These are phyloP conservation scores for Mythimna lalbum DNA, from an alignment of 2,888 invertebrate species.

Conservation along the genomic window DNA sequence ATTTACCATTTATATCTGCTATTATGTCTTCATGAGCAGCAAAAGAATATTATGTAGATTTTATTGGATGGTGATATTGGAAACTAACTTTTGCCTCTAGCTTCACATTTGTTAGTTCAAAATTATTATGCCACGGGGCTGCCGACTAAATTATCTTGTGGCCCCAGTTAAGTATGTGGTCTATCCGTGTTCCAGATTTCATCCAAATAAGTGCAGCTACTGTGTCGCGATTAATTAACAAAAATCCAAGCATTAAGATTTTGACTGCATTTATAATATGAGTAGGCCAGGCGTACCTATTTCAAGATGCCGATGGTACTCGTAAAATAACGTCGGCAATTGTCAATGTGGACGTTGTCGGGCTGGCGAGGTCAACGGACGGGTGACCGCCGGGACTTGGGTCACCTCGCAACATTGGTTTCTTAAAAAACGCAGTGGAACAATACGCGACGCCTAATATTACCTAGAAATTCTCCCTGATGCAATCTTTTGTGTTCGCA, in stretches of 20 bases:
- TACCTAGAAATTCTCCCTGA: slow-evolving; percentile 50
- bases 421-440: slow-evolving; percentile 60
- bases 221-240: neutral
- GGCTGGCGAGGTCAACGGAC: slow-evolving; percentile 82
- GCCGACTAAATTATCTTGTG: neutral
- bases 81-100: neutral
- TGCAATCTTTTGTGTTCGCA: slow-evolving; percentile 49
- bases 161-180: no score
- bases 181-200: neutral
- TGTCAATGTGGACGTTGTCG: slow-evolving; percentile 72
- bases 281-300: slow-evolving; percentile 25
- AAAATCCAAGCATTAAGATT: neutral
- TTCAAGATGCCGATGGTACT: slow-evolving; percentile 45
- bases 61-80: slow-evolving; percentile 9
- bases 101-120: no score
- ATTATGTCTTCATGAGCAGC: slow-evolving; percentile 23
- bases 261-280: neutral
- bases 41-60: slow-evolving; percentile 47
- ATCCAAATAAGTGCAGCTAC: neutral
- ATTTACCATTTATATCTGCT: slow-evolving; percentile 25
- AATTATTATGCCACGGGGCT: no score
- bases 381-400: slow-evolving; percentile 75
- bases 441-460: slow-evolving; percentile 53
- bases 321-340: slow-evolving; percentile 69
- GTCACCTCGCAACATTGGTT: slow-evolving; percentile 66